These are phyloP conservation scores for Rhineura floridana DNA, from an alignment of 2,113 vertebrate species.

Conservation along the genomic window DNA sequence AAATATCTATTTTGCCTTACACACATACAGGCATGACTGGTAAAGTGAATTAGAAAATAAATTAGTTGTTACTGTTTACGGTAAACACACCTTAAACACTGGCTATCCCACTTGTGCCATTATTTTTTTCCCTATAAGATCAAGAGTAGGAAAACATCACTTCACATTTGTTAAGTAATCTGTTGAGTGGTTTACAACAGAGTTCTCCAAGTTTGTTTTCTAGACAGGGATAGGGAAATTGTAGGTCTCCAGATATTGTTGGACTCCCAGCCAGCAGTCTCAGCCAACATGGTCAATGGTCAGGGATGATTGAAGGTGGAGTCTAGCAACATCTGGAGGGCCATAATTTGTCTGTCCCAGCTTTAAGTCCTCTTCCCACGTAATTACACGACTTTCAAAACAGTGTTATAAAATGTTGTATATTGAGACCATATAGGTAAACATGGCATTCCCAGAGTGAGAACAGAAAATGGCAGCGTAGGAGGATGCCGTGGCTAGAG, in stretches of 20 bases:
- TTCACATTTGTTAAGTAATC: neutral
- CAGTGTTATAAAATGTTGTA: neutral
- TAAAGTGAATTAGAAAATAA: neutral
- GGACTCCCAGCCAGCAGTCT: too few relatives aligned
- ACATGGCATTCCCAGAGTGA: too few relatives aligned
- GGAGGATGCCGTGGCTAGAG: too few relatives aligned
- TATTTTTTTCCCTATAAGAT: neutral
- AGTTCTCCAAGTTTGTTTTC: neutral
- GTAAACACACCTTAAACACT: neutral
- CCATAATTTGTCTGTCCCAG: too few relatives aligned
- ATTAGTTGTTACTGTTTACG: neutral
- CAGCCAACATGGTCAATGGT: too few relatives aligned
- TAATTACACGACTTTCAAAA: neutral
- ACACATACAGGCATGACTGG: neutral
- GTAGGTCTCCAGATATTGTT: too few relatives aligned
- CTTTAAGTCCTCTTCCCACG: neutral
- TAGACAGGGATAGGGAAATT: too few relatives aligned
- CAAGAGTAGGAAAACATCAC: neutral
- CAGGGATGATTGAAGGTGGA: too few relatives aligned
- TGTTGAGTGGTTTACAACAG: neutral
- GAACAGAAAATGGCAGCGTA: too few relatives aligned
- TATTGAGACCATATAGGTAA: too few relatives aligned
- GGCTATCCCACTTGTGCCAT: neutral
- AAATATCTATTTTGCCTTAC: neutral
- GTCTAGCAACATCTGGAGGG: too few relatives aligned